Evolutionary conservation across 2,797 vertebrate species (phyloP).

Genomic region (Tauraco hartlaubi): DNA sequence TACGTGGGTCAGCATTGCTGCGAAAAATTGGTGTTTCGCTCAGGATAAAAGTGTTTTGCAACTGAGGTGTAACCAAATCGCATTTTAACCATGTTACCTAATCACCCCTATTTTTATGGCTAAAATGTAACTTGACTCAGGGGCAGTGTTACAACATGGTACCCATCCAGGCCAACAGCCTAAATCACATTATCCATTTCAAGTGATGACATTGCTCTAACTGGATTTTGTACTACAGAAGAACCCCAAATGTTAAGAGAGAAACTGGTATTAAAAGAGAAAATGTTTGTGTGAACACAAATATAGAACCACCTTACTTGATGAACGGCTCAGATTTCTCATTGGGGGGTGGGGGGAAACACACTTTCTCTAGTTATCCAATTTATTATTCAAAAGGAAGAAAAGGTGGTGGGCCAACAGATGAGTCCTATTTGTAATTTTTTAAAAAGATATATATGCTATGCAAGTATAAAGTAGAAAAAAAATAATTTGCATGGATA

Average conservation of each 20-base stretch:
- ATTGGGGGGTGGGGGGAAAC: accelerated
- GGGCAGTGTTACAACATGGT: not conserved
- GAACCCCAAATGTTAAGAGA: not conserved
- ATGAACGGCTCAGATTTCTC: not conserved
- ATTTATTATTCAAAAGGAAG: not conserved
- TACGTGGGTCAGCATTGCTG: accelerated
- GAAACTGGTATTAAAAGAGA: not conserved
- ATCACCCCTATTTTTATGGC: not conserved
- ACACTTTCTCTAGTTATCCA: not conserved
- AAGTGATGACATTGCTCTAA: not conserved
- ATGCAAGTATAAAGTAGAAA: not conserved
- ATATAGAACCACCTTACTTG: not conserved
- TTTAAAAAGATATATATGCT: not conserved
- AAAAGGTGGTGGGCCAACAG: not conserved
- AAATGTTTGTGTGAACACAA: not conserved
- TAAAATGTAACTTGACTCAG: not conserved
- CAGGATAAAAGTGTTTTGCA: not conserved
- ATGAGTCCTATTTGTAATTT: not conserved
- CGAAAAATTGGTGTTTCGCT: not conserved
- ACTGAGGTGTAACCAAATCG: not conserved
- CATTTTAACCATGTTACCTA: not conserved
- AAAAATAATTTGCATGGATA: not conserved
- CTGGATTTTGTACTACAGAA: conserved; percentile 16
- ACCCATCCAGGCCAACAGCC: not conserved
- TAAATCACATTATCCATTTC: conserved; percentile 34